Evolutionary conservation across 2,113 vertebrate species (phyloP).

Genomic region (Arizona elegans): DNA sequence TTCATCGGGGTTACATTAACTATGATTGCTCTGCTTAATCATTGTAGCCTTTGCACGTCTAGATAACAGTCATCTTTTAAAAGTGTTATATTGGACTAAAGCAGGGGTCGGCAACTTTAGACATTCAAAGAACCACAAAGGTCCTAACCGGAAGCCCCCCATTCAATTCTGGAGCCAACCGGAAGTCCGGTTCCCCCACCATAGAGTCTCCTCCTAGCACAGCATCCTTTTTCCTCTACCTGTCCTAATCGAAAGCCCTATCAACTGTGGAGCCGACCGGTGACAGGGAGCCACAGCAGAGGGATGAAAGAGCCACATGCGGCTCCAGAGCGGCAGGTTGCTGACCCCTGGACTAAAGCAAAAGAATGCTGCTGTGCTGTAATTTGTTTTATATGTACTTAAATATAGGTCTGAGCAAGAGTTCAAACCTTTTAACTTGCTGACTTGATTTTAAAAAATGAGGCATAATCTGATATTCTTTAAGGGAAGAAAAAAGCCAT

Average conservation of each 20-base stretch:
- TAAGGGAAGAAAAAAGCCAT: slow-evolving; percentile 29
- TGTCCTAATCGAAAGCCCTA: too few relatives aligned
- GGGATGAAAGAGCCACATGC: too few relatives aligned
- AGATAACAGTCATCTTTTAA: not conserved
- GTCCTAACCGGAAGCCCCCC: too few relatives aligned
- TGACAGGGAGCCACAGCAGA: too few relatives aligned
- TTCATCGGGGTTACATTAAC: not conserved
- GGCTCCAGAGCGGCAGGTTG: too few relatives aligned
- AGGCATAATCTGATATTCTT: fast-evolving
- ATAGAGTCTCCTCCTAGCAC: too few relatives aligned
- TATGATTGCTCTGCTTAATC: not conserved
- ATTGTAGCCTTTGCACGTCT: not conserved
- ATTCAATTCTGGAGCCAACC: too few relatives aligned
- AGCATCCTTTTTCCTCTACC: too few relatives aligned
- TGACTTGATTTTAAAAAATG: not conserved
- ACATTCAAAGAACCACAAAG: too few relatives aligned
- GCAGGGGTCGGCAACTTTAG: not conserved
- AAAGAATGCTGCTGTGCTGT: slow-evolving; percentile 2
- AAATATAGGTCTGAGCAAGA: not conserved
- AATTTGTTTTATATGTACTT: not conserved
- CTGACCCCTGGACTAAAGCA: not conserved
- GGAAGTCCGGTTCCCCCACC: too few relatives aligned
- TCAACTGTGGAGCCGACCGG: too few relatives aligned
- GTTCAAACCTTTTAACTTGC: slow-evolving; percentile 23
- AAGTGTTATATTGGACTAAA: not conserved